Base-by-base conservation (phyloP, 2,888 invertebrate species). In the Hedya salicella region DNA sequence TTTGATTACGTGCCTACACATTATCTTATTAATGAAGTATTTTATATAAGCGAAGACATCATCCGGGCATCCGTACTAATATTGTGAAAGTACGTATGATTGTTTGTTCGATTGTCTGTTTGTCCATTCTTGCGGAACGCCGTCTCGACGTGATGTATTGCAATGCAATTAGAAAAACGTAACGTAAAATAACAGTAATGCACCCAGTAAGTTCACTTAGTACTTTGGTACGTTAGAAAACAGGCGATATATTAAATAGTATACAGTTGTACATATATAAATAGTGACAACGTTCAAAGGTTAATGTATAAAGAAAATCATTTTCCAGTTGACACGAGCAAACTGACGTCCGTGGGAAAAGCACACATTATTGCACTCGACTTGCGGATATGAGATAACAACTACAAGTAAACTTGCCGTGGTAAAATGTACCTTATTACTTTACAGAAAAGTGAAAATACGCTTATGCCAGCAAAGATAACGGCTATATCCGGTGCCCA, bases 311-410 rank as follows among this genome's bases (percentile, higher is more conserved):
- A 53, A 66, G 66, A 52, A 64, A 64, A 67, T 52, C 42, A 52
- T 71, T 70, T 71, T 69, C 69, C 69, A 69, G 66, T 73, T 72
- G 69, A 75, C 74, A 72, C 72, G 73, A 70, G 75, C 77, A 77
- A 74, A 75, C 69, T 62, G 62, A 74, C 73, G 74, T 83, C 83
- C 89, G 89, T 91, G 91, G 78, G 91, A 91, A 91, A 86, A 70
- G 79, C 78, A 91, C 78, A 87, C 86, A 86, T 80, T 79, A 79
- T 75, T 75, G 74, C 69, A 73, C 76, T 69, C 78, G 71, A 73
- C 71, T 75, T 75, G 84, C 89, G 90, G 90, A 90, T 83, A 85
- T 82, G 86, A 86, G 85, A 87, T 89, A 87, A 73, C 69, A 61
- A 64, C 54, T 54, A 56, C 48, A 63, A 46, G 44, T 46, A 53